Base-by-base conservation (phyloP, 2,113 vertebrate species). In the Atrichornis clamosus region DNA sequence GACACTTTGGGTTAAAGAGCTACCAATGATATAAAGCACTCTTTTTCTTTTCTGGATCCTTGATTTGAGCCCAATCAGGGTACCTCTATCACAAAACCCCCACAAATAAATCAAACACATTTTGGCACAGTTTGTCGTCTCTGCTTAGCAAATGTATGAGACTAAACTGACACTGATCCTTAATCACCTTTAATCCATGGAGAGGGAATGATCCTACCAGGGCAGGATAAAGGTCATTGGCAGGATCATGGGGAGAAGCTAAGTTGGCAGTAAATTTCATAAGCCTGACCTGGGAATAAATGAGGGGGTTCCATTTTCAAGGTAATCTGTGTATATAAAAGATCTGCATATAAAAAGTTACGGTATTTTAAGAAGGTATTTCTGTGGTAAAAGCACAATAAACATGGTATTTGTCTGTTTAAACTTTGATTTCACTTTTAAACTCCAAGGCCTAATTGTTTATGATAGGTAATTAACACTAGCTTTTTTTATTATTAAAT, bases 141-240 rank as follows among this genome's bases (percentile, higher is more conserved):
- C 69, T 82, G 62, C 88, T 91, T 96, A 95, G 92, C 65, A 93
- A 95, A 90, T 93, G 49, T 91, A 26, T 96, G 94, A 96, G 94
- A 93, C 95, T 94, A 80, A 96, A 97, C 83, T 95, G 97, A 97
- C 96, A 96, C 91, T 88, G 95, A 97, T 97, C 92, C 94, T 96
- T 97, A 97, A 97, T 97, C 92, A 96, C 88, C 78, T 92, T 91
- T 93, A 95, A 91, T 94, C 95, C 92, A 27, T 81, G 76, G 70
- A 84, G 63, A 70, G 47, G 70, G 85, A 91, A 89, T 89, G 89
- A 93, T 88, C 81, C 90, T 94, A 58, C 93, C 65, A 86, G 87
- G 84, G 94, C 94, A 92, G 62, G 79, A 90, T 50, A 97, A 89
- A 93, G 93, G 94, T 96, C 94, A 93, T 63, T 92, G 84, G 65